Base-by-base conservation (phyloP, 2,797 vertebrate genomes). In the Poeciliopsis gracilis region DNA sequence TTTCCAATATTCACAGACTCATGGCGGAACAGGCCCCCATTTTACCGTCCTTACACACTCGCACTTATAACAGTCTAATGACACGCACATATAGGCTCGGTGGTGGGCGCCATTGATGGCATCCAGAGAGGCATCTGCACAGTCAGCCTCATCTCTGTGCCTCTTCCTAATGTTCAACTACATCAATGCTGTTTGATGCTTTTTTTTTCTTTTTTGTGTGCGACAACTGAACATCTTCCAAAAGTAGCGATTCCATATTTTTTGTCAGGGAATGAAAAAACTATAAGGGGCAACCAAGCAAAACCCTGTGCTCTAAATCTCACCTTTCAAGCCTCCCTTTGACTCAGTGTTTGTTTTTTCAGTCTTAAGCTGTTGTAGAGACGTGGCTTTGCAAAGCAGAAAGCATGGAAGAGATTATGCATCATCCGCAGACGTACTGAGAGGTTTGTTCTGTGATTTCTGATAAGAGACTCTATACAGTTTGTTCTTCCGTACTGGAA, bases 391-490 rank as follows among this genome's bases (percentile, higher is more conserved):
- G 20, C 5, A 41, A 55, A 55, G 36, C 12, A 55, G 41, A 53
- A 13, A 73, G 47, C 47, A 53, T 36, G 30, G 12, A 46, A 28
- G 25, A 51, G 46, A 73, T 73, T 53, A 57, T 43, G 41, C 25
- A 46, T 70, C 23, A 11, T 43, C 38, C 41, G 16, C 57, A 25
- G n/a, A 49, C 2, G 5, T 53, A 5, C 46, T 30, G 71, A 75
- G 47, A 57, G 51, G 51, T 57, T 43, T 28, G 67, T 46, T 70
- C 41, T 70, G 67, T 45, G 25, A 70, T 70, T 70, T 70, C 25
- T 46, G 67, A 70, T 70, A 70, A 46, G 41, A 45, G 67, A n/a
- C 28, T 70, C 25, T 16, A 28, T n/a, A 45, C 25, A 28, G 41
- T n/a, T 70, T 43, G 36, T 43, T 69, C 38, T 13, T 69, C 38